Base-by-base conservation (phyloP, 2,113 vertebrate genomes). In the Nerophis lumbriciformis region DNA sequence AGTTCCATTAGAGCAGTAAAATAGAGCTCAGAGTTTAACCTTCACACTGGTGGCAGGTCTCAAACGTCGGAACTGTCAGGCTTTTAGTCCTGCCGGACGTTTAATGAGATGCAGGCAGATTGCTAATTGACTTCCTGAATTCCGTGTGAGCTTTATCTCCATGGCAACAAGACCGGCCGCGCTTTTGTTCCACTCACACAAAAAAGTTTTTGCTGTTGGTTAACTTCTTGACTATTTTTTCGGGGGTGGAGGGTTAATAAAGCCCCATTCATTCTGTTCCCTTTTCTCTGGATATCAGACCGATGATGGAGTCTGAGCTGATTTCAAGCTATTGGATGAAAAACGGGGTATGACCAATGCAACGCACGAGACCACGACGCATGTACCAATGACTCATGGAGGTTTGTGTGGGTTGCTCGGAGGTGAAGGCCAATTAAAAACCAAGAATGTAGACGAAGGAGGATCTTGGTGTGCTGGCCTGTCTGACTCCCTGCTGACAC, bases 81-180 rank as follows among this genome's bases (percentile, higher is more conserved):
- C 57, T 15, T 71, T 69, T 63, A 44, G 42, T 55, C 36, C 71
- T 68, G 70, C 64, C 58, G 68, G 75, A 81, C 78, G 50, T 65
- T 68, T 88, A 87, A 90, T 89, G 84, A 91, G 85, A 87, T 90
- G 80, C 88, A 64, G 75, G 70, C 73, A 71, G 80, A 84, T 85
- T 87, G 80, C 83, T 86, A 88, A 91, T 91, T 90, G 87, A 90
- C 88, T 89, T 90, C 83, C 85, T 80, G 80, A 71, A 76, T 89
- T 81, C 89, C 86, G 74, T 38, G 59, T 80, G 71, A 74, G 80
- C 61, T 62, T 52, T n/a, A 76, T 91, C 81, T 56, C 91, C 84
- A 91, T 91, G 82, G 85, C 81, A 89, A 91, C 89, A 49, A 53
- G 69, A 77, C 53, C 80, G 77, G 71, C 68, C 64, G 54, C 8